Base-by-base conservation (phyloP, 2,888 invertebrate genomes). In the Aquatica leii region DNA sequence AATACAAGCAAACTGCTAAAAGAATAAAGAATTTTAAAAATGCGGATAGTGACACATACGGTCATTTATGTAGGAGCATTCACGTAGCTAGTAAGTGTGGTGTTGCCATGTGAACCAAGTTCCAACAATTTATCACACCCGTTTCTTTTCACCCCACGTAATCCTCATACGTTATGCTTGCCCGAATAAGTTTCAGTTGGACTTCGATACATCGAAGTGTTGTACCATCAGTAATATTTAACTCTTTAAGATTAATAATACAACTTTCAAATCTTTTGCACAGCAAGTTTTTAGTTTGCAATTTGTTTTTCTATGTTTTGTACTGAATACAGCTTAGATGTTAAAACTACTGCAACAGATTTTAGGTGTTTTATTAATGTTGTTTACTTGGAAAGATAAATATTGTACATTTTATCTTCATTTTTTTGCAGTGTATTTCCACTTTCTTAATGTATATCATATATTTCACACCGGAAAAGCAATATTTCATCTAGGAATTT, bases 101-200 rank as follows among this genome's bases (percentile, higher is more conserved):
- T 69, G 74, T 76, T 76, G 72, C 75, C 72, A 75, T 76, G 76
- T 72, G 75, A 74, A 74, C 76, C 75, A 73, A 73, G 75, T 75
- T 71, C 65, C 52, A 62, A 69, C 72, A 73, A 75, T 76, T 74
- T 75, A 74, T 75, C 76, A 75, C 71, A 68, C 65, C 71, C 71
- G 71, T 76, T 76, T 75, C 75, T 75, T 76, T 76, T 75, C 71
- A 71, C 68, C 66, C 73, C 74, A 74, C 76, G 74, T 76, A 75
- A 69, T 65, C 67, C 74, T 77, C 72, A 76, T 74, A 72, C 76
- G 76, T 73, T 76, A 76, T 71, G 69, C 74, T 66, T 70, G 65
- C 57, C 71, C 59, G 59, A 68, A 57, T 62, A 59, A 12, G 60
- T 48, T 60, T 40, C 54, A 34, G 48, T 53, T 52, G 49, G 46